These are phyloP conservation scores for Pluvianellus socialis DNA, from an alignment of 2,113 vertebrate species.

Conservation along the genomic window DNA sequence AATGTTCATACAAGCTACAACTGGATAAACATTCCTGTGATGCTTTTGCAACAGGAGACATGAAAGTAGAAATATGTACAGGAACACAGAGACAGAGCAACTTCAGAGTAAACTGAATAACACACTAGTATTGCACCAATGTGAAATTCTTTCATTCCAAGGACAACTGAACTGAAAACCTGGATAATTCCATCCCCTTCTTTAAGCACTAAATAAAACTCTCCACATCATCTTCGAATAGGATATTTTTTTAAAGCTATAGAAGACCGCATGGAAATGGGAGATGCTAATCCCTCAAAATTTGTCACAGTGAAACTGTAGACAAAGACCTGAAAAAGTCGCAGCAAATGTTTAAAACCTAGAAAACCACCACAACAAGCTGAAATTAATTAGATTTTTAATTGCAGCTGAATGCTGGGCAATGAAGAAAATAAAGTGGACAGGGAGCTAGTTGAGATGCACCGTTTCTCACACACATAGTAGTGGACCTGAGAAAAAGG, in stretches of 20 bases:
- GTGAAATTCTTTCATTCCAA: not conserved
- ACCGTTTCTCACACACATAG: rapidly evolving
- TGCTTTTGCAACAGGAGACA: not conserved
- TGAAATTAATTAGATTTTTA: not conserved
- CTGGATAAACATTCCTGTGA: not conserved
- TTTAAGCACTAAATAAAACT: not conserved
- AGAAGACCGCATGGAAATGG: not conserved
- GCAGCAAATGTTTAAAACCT: not conserved
- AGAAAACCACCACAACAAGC: not conserved
- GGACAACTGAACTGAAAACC: not conserved
- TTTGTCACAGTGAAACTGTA: not conserved
- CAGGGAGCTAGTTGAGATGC: not conserved
- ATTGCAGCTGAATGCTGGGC: not conserved
- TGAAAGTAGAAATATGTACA: not conserved
- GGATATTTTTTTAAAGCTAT: not conserved
- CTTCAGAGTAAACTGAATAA: not conserved
- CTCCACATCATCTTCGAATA: not conserved
- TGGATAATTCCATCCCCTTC: not conserved
- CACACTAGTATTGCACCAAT: not conserved
- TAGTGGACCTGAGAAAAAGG: not conserved
- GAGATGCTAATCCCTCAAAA: not conserved
- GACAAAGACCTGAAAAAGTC: not conserved
- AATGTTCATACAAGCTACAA: not conserved
- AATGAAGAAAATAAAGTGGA: not conserved
- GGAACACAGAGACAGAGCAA: not conserved